Conservation (phyloP, 2,888 invertebrate genomes). For the Philereme vetulata region DNA sequence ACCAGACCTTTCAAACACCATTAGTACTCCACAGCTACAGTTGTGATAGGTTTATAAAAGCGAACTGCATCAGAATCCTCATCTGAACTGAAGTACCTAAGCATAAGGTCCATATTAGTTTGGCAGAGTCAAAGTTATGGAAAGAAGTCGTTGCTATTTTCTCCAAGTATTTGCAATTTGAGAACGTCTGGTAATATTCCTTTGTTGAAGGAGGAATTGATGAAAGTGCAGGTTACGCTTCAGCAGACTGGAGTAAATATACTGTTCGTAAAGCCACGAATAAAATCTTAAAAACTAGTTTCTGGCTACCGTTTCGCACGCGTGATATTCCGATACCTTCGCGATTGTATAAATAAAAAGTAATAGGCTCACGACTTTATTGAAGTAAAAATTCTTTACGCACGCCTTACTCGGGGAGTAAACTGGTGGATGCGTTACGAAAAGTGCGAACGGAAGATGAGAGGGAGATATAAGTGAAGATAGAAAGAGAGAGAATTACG, state of each 20-base stretch:
- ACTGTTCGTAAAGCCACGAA: too few species aligned
- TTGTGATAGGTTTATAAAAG: constrained; percentile 7
- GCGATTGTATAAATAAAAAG: too few species aligned
- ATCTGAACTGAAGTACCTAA: not conserved
- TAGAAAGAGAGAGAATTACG: too few species aligned
- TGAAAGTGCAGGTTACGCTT: constrained; percentile 25
- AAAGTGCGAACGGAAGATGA: too few species aligned
- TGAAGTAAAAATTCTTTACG: too few species aligned
- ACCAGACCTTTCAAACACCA: constrained; percentile 11
- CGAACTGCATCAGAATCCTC: not conserved
- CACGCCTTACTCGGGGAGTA: too few species aligned
- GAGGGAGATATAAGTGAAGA: too few species aligned
- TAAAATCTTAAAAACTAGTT: too few species aligned
- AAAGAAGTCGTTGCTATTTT: constrained; percentile 26
- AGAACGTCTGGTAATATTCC: constrained; percentile 30
- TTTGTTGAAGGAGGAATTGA: constrained; percentile 32
- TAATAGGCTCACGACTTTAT: too few species aligned
- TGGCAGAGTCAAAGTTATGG: constrained; percentile 2
- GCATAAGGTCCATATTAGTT: constrained; percentile 16
- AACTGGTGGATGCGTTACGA: too few species aligned
- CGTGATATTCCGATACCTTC: too few species aligned
- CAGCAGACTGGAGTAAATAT: constrained; percentile 4
- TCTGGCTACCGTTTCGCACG: too few species aligned
- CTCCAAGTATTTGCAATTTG: constrained; percentile 27
- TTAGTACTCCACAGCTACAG: constrained; percentile 5